Evolutionary conservation across 2,888 invertebrate genomes (phyloP), one percentile per base, ranked within the genome.

Genomic region (Pyrgus malvae): DNA sequence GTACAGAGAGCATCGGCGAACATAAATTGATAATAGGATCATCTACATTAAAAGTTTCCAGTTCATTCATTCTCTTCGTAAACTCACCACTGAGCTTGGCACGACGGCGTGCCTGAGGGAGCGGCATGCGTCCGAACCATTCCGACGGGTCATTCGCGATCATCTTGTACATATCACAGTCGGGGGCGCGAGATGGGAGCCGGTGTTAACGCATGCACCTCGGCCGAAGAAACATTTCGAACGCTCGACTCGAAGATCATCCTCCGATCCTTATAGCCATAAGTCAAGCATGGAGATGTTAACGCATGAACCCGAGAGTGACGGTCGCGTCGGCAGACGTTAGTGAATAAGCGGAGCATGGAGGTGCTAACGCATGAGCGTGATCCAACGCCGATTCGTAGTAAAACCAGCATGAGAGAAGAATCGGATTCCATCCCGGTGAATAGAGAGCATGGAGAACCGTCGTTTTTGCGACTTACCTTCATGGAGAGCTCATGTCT

Each of bases 151-250:
- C 48, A 41, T 45, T 35, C 16, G 16, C 16, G 41, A 4, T 33
- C 40, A 23, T 16, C 9, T 65, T 76, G 76, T 73, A 72, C 65
- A 78, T 78, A 75, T 67, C 60, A 76, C 70, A 66, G 65, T 65
- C 60, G 67, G 72, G 68, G 69, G 78, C 83, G 81, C 78, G 77
- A 76, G 48, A 49, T 54, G 57, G 54, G 59, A 66, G 58, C 59
- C 65, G 64, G 37, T 37, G 37, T 37, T 37, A 37, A 65, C 62
- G 69, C 69, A 70, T 70, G 70, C 25, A 4, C 27, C 62, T 62
- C 63, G 59, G 48, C 49, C 17, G 55, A 37, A 51, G 57, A 55
- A 35, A 14, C 42, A 16, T 42, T 16, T 57, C 45, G 29, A 29
- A 37, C 33, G 48, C 37, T 53, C 46, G 49, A 51, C 41, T 41